phyloP scores from a whole-genome alignment of 1,140 invertebrate species.

The Pogonomyrmex barbatus region DNA sequence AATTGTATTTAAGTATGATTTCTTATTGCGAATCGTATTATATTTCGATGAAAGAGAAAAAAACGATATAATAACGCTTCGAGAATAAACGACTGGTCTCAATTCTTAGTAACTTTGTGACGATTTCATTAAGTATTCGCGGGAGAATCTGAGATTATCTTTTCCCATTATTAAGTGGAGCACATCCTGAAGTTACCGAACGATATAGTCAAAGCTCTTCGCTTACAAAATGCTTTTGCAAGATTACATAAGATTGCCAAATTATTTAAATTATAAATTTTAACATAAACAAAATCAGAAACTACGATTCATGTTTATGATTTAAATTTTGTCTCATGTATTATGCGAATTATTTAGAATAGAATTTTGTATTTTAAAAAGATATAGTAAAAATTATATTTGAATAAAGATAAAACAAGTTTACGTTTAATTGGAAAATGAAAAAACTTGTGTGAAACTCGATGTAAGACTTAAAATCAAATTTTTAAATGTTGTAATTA shows the following conservation, averaged over 20 bases:
- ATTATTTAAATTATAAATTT: conserved; percentile 38
- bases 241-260: not conserved
- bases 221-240: conserved; percentile 33
- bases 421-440: not conserved
- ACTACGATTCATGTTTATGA: not conserved
- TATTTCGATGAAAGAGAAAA: not conserved
- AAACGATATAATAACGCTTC: not conserved
- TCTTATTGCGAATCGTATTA: conserved; percentile 30
- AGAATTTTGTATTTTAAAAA: not conserved
- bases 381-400: not conserved
- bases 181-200: not conserved
- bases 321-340: not conserved
- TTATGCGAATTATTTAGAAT: not conserved
- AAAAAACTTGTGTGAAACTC: not conserved
- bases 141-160: conserved; percentile 33
- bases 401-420: not conserved
- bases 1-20: conserved; percentile 5
- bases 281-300: conserved; percentile 10
- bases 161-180: conserved; percentile 52
- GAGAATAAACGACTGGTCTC: conserved; percentile 33
- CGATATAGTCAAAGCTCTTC: not conserved
- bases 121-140: conserved; percentile 56
- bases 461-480: not conserved
- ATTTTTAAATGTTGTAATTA: not conserved
- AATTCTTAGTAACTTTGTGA: conserved; percentile 37